A percentile compares a stretch with the other conserved stretches of the same genome.
Conservation (phyloP, 2,888 invertebrate genomes). For the Acronicta leporina region DNA sequence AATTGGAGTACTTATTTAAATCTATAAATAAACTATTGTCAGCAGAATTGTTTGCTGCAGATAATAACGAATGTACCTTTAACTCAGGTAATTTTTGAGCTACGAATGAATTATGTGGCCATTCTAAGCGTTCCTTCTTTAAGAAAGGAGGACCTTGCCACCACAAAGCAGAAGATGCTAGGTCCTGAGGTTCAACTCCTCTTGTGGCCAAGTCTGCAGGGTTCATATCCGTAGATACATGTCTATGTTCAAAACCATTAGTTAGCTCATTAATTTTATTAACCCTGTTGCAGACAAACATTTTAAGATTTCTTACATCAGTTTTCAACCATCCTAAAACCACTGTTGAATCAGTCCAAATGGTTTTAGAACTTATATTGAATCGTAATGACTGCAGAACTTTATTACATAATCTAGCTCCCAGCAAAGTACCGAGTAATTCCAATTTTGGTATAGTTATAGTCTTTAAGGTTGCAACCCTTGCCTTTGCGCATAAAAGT, state of each 20-base stretch:
- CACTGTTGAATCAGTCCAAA: conserved; percentile 25
- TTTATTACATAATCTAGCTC: conserved; percentile 40
- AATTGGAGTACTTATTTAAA: conserved; percentile 24
- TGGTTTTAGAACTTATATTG: conserved; percentile 1
- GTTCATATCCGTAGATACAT: conserved; percentile 52
- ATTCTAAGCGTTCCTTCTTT: conserved; percentile 3
- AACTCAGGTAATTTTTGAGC: conserved; percentile 25
- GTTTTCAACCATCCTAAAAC: conserved; percentile 16
- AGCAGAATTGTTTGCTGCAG: neutral
- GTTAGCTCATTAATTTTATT: conserved; percentile 21
- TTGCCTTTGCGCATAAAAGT: conserved; percentile 41
- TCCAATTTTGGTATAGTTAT: conserved; percentile 54
- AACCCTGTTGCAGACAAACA: conserved; percentile 17
- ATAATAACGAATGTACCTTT: conserved; percentile 9
- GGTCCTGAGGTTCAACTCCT: conserved; percentile 30
- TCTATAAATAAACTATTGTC: conserved; percentile 16
- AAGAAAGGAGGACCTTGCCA: conserved; percentile 50
- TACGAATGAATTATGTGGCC: conserved; percentile 23
- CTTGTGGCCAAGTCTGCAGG: conserved; percentile 56
- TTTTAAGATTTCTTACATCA: conserved; percentile 1
- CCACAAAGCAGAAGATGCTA: conserved; percentile 38
- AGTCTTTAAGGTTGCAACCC: conserved; percentile 44
- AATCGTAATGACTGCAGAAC: conserved; percentile 12
- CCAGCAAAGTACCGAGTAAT: conserved; percentile 50
- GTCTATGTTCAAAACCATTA: conserved; percentile 26